Evolutionary conservation across 2,797 vertebrate species (phyloP).

Genomic region (Psittacula derbiana): DNA sequence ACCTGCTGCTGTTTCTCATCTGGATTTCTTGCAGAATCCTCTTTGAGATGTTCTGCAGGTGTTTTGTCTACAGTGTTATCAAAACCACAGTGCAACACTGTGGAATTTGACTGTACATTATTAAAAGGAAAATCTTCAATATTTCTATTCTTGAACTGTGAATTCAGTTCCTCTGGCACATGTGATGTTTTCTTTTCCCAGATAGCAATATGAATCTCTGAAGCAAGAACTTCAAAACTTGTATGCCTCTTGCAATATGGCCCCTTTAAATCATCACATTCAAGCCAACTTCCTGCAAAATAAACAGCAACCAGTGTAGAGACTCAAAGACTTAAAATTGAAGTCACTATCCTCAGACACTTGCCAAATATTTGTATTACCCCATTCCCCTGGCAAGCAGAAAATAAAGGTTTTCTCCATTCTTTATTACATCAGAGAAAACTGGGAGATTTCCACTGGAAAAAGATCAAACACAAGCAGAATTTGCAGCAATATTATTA

Average conservation of each 20-base stretch:
- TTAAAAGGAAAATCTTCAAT: not conserved
- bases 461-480: not conserved
- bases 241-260: constrained; percentile 69
- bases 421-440: not conserved
- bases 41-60: not conserved
- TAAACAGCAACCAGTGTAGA: constrained; percentile 25
- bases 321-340: not conserved
- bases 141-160: not conserved
- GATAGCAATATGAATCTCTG: constrained; percentile 87
- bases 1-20: not conserved
- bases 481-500: not conserved
- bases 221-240: constrained; percentile 78
- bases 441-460: not conserved
- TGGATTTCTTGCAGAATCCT: not conserved
- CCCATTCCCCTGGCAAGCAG: not conserved
- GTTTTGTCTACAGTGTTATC: not conserved
- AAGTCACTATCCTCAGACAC: not conserved
- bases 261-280: constrained; percentile 90
- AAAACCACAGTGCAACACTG: not conserved
- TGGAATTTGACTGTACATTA: not conserved
- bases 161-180: not conserved
- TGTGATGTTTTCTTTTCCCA: constrained; percentile 82
- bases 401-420: not conserved
- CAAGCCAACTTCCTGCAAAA: constrained; percentile 87
- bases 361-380: not conserved